Evolutionary conservation across 2,888 invertebrate genomes (phyloP), one percentile per base, ranked within the genome.

Genomic region (Augiades crinisus): DNA sequence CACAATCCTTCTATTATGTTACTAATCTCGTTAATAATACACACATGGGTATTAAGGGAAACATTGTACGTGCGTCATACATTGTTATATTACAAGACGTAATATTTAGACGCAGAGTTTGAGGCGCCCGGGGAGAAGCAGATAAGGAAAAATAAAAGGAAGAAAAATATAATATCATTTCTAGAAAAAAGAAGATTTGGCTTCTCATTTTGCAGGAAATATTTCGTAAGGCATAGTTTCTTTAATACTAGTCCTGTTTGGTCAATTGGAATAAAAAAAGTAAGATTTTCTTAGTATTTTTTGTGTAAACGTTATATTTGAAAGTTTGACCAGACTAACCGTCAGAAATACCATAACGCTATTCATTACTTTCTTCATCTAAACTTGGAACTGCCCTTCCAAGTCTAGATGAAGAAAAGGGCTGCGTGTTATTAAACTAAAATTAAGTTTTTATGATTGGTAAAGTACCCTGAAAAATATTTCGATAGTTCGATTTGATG

Each of bases 1-100:
- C 24, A 34, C 40, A 50, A 51, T 52, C 33, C 40, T 52, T 40
- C 40, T 47, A 40, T 37, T 37, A 41, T 47, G 30, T 43, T 47
- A 43, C 34, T 53, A 46, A 53, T 53, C 19, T 38, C 30, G 47
- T 43, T 53, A 43, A 33, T 47, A 47, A 47, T 47, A 47, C 31
- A 24, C 21, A 33, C 38, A 22, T 16, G 16, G 31, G 33, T 47
- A 47, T 38, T 47, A 38, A 37, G 38, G 47, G 38, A 6, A 45
- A 24, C 31, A 38, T 19, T 31, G 47, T 21, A 34, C n/a, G 33
- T 36, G 34, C 16, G 5, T 10, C 44, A 24, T 45, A 36, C 22
- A 34, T 19, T 21, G 33, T 44, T 34, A 24, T 45, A 36, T 22
- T 14, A 17, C 12, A 33, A 8, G 24, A 16, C 31, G 45, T 7